Percentiles rank a stretch among this genome's conserved stretches.
Evolutionary conservation across 2,797 vertebrate genomes (phyloP).

Genomic region (Protonibea diacanthus): DNA sequence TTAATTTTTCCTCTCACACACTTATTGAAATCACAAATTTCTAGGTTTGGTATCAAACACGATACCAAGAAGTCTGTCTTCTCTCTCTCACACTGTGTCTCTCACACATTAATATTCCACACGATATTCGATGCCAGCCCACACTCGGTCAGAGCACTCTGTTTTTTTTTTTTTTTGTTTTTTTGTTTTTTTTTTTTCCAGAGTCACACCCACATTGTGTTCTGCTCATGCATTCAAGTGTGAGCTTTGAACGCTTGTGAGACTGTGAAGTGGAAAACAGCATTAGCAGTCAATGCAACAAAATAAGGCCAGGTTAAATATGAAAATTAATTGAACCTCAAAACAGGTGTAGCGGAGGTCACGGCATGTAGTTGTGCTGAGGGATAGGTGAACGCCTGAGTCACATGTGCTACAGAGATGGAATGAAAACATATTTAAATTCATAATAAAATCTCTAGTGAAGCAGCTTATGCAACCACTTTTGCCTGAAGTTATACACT

Average conservation of each 20-base stretch:
- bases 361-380: background rate
- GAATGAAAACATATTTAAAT: slow-evolving; percentile 4
- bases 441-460: background rate
- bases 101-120: slow-evolving; percentile 50
- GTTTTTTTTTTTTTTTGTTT: background rate
- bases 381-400: background rate
- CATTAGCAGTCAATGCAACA: slow-evolving; percentile 14
- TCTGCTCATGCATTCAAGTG: slow-evolving; percentile 39
- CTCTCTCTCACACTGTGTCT: slow-evolving; percentile 19
- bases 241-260: slow-evolving; percentile 16
- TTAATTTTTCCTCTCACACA: slow-evolving; percentile 30
- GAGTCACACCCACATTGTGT: slow-evolving; percentile 52
- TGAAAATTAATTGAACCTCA: slow-evolving; percentile 22
- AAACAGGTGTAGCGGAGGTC: slow-evolving; percentile 10
- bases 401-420: background rate
- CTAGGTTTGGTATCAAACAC: slow-evolving; percentile 42
- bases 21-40: slow-evolving; percentile 50
- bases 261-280: slow-evolving; percentile 18
- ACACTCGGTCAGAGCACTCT: slow-evolving; percentile 40
- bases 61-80: slow-evolving; percentile 26
- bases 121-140: slow-evolving; percentile 44
- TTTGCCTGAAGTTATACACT: background rate
- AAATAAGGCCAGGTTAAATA: slow-evolving; percentile 39
- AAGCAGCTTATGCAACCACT: background rate
- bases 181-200: background rate